Percentiles rank a stretch among this genome's conserved stretches.
Evolutionary conservation across 92 coral and sea anemone genomes (phyloP).

Genomic region (Palythoa caribaeorum): DNA sequence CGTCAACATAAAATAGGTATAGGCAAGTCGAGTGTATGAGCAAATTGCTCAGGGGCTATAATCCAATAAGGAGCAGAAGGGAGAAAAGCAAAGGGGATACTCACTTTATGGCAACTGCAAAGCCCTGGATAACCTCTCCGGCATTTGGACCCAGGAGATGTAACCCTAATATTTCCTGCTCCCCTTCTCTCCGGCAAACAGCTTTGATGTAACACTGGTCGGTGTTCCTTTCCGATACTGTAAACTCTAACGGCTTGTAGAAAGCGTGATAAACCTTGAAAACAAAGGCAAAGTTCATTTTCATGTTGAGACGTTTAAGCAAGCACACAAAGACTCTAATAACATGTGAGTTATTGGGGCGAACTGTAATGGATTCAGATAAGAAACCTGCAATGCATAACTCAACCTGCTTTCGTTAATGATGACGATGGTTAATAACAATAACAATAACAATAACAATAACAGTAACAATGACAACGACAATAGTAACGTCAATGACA

Average conservation of each 20-base stretch:
- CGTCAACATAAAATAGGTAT: too few species aligned
- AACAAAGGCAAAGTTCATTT: neutral
- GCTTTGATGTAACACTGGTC: conserved; percentile 95
- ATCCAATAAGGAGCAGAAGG: too few species aligned
- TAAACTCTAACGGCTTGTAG: conserved; percentile 93
- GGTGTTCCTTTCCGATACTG: conserved; percentile 73
- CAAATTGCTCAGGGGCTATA: too few species aligned
- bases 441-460: too few species aligned
- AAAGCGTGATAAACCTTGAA: conserved; percentile 93
- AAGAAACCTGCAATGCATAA: neutral
- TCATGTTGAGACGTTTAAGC: neutral
- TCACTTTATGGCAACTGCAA: conserved; percentile 91
- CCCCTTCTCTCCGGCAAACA: conserved; percentile 80
- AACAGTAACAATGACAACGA: neutral
- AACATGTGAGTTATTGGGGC: neutral
- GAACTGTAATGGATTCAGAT: neutral
- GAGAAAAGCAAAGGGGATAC: neutral
- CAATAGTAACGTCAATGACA: neutral
- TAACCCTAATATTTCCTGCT: conserved; percentile 80
- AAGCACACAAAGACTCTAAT: neutral
- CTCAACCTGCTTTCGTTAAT: neutral
- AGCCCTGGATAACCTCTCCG: conserved; percentile 97
- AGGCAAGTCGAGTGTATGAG: too few species aligned
- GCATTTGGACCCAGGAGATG: conserved; percentile 97
- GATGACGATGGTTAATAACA: too few species aligned